Evolutionary conservation across 2,888 invertebrate genomes (phyloP), one percentile per base, ranked within the genome.

Genomic region (Mythimna vitellina): DNA sequence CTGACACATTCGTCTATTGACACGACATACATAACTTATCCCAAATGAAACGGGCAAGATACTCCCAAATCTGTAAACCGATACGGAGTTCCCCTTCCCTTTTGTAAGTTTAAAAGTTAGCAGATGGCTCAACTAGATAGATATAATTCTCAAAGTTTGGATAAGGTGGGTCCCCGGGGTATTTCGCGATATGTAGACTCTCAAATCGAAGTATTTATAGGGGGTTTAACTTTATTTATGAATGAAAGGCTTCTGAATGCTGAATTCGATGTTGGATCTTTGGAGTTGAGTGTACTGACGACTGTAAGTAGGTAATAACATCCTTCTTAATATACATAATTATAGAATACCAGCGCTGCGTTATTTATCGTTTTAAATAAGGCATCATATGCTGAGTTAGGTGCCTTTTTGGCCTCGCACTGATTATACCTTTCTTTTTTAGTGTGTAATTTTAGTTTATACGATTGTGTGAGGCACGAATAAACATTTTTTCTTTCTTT

Each of bases 31-130:
- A 14, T 64, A 72, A 60, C 42, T 81, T 76, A 51, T 35, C 67
- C 67, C 22, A 70, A 75, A 80, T 61, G 75, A 80, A 80, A 70
- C 66, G 80, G 70, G 64, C 53, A 62, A 76, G 74, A 66, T 65
- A 74, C 73, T 83, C 68, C 32, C 29, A 61, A 85, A 82, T 71
- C 66, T 70, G n/a, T 54, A 65, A 80, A 80, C 79, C 81, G 87
- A 86, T 87, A 84, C 61, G 64, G 66, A 76, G 73, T 70, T 76
- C 58, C 70, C 73, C 62, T 72, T 70, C 56, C 76, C 76, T 68
- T 71, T 80, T 65, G 68, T 72, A 81, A 87, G 86, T 87, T 86
- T 83, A 82, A 83, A 87, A 87, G 85, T 86, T 83, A 77, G 70
- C 77, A 74, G 87, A 86, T 85, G 80, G 70, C 56, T 69, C 58